These are phyloP conservation scores for Florisuga fusca DNA, from an alignment of 2,797 vertebrate genomes.

Conservation along the genomic window DNA sequence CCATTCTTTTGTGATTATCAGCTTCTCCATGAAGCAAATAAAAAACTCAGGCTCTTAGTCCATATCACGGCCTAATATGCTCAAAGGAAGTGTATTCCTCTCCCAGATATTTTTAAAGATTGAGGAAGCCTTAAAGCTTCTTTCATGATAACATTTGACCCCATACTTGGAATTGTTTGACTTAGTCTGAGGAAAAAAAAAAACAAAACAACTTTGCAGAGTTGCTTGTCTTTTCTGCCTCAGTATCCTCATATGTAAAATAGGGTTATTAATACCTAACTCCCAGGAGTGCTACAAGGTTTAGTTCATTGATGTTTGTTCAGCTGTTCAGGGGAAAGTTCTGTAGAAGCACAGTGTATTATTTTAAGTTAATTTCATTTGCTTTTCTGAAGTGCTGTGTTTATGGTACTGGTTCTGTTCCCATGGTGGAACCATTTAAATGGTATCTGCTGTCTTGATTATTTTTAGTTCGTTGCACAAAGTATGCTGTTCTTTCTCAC, in stretches of 20 bases:
- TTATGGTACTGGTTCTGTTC: constrained; percentile 52
- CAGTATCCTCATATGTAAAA: constrained; percentile 29
- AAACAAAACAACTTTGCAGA: background rate
- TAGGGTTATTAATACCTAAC: constrained; percentile 57
- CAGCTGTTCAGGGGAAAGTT: constrained; percentile 51
- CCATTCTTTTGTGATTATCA: background rate
- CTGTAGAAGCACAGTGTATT: constrained; percentile 21
- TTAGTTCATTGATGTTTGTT: constrained; percentile 57
- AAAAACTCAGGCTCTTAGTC: background rate
- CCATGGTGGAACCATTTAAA: constrained; percentile 50
- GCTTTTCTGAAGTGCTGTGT: constrained; percentile 42
- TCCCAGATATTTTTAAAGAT: background rate
- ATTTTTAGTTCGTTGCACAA: constrained; percentile 57
- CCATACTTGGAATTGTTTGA: background rate
- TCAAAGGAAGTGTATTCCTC: constrained; percentile 4
- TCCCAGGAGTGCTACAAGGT: constrained; percentile 29
- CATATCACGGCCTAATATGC: background rate
- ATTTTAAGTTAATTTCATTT: constrained; percentile 51
- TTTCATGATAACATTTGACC: background rate
- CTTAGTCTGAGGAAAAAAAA: background rate
- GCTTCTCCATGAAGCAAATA: background rate
- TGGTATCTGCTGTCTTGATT: constrained; percentile 14
- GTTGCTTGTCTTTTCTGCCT: background rate
- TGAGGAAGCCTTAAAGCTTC: background rate
- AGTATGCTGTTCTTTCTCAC: constrained; percentile 37